Evolutionary conservation across 2,888 invertebrate genomes (phyloP), one percentile per base, ranked within the genome.

Genomic region (Hemaris fuciformis): DNA sequence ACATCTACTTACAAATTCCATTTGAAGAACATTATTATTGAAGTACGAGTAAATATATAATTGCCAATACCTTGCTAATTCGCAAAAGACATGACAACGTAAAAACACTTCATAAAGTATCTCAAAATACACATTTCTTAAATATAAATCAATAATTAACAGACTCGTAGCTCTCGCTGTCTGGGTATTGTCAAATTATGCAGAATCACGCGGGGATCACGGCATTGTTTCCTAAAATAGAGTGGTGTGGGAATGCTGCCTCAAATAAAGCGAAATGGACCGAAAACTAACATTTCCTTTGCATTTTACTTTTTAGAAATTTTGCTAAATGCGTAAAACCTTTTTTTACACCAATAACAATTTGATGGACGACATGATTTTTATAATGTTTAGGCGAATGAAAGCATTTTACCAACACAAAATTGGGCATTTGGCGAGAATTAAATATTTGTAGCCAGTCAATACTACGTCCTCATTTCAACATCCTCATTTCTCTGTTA

Each of bases 131-230:
- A n/a, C 38, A n/a, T 13, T 22, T 46, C 45, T 46, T 46, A 22
- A 81, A 87, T 84, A 83, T 79, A 85, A 84, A 85, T 82, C 86
- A 82, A 83, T 85, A 85, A 84, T 80, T 53, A 53, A 53, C 27
- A 79, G 81, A 73, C 74, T 75, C 72, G 70, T 71, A 68, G 67
- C 69, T 69, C 71, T 70, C 27, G 10, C 77, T 77, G 79, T 73
- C 73, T 70, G 77, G n/a, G 73, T 77, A 73, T 74, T 72, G 78
- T 77, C 77, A 81, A 86, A 92, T 92, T 92, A 92, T 92, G 91
- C 91, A 88, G 80, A 84, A 86, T 87, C 91, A 92, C 91, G 91
- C 78, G 73, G 84, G 88, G 90, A 91, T 91, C 89, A 88, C 81
- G 76, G 75, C 88, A 88, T 88, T 88, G 88, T 89, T 86, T 89